Evolutionary conservation across 2,113 vertebrate species (phyloP), one percentile per base, ranked within the genome.

Genomic region (Plotosus lineatus): DNA sequence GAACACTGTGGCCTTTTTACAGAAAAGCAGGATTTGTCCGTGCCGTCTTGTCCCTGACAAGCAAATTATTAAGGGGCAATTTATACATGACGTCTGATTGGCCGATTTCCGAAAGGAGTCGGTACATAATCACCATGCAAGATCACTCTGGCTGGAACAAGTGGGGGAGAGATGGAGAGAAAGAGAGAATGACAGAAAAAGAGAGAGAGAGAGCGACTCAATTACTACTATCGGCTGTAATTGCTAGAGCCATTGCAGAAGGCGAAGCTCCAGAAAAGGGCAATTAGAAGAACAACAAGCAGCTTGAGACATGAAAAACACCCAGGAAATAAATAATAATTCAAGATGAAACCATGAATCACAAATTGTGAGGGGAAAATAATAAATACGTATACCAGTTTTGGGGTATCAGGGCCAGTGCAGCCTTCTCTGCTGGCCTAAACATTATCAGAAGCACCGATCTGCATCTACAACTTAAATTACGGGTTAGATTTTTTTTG

Each of bases 1-100:
- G 58, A 36, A 66, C 79, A 66, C 28, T 26, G n/a, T 26, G 6
- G 33, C 38, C 80, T 72, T 81, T 84, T 82, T 58, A 21, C 51
- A 85, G 82, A 89, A 85, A 88, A 81, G 81, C 75, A 31, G 17
- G 50, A 85, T 80, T 71, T 19, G 40, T 74, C 31, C 81, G 86
- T 85, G 77, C 87, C 83, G 90, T 89, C 75, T 72, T 17, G 90
- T 90, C 75, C 72, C 86, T 89, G 90, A 92, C 91, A 91, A 88
- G 87, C 77, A 66, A 77, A 88, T 92, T 89, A 93, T 92, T 91
- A 72, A 72, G 89, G 66, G 80, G 85, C 88, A 90, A 92, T 92
- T 91, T 89, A 88, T 89, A 90, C 89, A 88, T 89, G 90, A 85
- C 83, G 65, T 53, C 63, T 26, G 78, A 86, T 82, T 17, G 75